Evolutionary conservation across 1,140 invertebrate species (phyloP).

Genomic region (Drosophila pseudoobscura): DNA sequence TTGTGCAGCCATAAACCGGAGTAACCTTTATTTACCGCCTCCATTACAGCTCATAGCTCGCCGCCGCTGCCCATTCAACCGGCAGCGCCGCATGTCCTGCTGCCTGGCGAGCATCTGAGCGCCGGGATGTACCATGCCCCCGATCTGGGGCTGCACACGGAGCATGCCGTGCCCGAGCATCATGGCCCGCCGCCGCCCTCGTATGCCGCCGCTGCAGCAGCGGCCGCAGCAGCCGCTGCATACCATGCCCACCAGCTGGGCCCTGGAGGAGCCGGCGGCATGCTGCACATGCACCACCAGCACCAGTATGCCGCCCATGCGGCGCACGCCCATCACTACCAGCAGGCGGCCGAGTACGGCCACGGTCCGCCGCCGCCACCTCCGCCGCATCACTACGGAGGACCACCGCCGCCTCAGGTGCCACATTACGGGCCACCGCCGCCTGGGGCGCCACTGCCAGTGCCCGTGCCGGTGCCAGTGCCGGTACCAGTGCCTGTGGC

Average conservation of each 20-base stretch:
- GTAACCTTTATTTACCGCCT: too few relatives aligned
- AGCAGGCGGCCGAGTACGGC: conserved; percentile 67
- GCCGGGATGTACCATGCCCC: conserved; percentile 78
- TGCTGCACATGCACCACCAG: conserved; percentile 66
- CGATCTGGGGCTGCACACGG: conserved; percentile 75
- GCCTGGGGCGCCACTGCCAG: conserved; percentile 37
- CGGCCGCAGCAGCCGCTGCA: conserved; percentile 75
- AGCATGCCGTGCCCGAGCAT: conserved; percentile 68
- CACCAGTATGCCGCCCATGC: conserved; percentile 68
- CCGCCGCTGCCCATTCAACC: conserved; percentile 65
- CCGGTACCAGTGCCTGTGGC: conserved; percentile 21
- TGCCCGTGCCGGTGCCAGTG: conserved; percentile 27
- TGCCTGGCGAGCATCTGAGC: conserved; percentile 62
- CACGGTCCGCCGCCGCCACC: conserved; percentile 56
- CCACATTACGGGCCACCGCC: conserved; percentile 31
- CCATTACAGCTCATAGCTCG: conserved; percentile 63
- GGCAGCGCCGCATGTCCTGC: conserved; percentile 48
- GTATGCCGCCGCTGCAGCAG: conserved; percentile 70
- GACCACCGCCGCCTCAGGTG: conserved; percentile 35
- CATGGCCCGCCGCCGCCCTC: conserved; percentile 75
- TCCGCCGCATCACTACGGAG: conserved; percentile 55
- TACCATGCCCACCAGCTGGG: conserved; percentile 74
- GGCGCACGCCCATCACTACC: conserved; percentile 61
- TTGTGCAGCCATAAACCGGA: not conserved
- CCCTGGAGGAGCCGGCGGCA: conserved; percentile 52